Base-by-base conservation (phyloP, 2,888 invertebrate genomes). In the Tachystola acroxantha region DNA sequence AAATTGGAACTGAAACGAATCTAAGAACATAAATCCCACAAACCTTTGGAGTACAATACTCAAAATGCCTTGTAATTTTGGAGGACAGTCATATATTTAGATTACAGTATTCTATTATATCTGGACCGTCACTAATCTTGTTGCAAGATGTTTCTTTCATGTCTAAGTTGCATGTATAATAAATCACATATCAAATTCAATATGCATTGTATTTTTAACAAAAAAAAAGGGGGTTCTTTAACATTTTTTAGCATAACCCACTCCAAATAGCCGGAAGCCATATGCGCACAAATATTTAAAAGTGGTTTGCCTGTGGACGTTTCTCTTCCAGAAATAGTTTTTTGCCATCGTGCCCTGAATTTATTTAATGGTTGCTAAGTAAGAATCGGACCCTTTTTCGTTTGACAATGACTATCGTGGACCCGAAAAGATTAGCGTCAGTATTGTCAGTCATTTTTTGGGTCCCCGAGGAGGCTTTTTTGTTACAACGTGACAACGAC, bases 351-450 rank as follows among this genome's bases (percentile, higher is more conserved):
- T 52, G 53, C 48, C 49, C 59, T 65, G 66, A 79, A 79, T 84
- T 80, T 82, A 85, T 81, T 85, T 82, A 84, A 86, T 84, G 76
- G 84, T 80, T 72, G 77, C 78, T 77, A 76, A 78, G 74, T 79
- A 69, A 68, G 64, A 68, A 62, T 69, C 67, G 61, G 81, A 71
- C 72, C 76, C 77, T 78, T 84, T 76, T 35, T 65, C 64, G 59
- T 67, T 72, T 66, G 71, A 78, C 77, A 77, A 73, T 65, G 65
- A 64, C 54, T 64, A 57, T 68, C 67, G 62, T 69, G 64, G 71
- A 67, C 71, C 67, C 58, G 57, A 70, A 73, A 66, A 81, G 85
- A 84, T 85, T 84, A 84, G 71, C 69, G 78, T 74, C 61, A 64
- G 56, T 59, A 72, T 77, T 77, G 79, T 80, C 62, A 72, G 63